Evolutionary conservation across 2,113 vertebrate genomes (phyloP).

Genomic region (Callorhinus ursinus): DNA sequence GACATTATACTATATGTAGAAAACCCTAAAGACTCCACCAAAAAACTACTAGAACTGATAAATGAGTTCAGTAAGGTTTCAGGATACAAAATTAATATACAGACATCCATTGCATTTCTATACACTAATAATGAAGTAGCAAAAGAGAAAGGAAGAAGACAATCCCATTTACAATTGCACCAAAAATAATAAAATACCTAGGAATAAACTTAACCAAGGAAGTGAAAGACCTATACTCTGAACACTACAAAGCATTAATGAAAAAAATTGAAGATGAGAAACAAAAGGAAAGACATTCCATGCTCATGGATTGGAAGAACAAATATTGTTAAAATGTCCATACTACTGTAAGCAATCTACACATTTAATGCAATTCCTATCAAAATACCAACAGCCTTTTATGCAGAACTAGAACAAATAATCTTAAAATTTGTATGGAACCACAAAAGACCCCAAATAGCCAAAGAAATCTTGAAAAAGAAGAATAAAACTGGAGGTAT

Average conservation of each 20-base stretch:
- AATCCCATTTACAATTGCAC: not conserved
- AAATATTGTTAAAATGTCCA: not conserved
- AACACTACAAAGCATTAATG: not conserved
- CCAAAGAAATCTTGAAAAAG: not conserved
- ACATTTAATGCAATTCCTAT: not conserved
- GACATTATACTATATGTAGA: not conserved
- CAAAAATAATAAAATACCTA: not conserved
- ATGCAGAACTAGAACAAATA: not conserved
- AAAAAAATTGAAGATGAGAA: not conserved
- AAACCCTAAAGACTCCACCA: not conserved
- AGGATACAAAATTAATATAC: not conserved
- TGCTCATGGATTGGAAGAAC: not conserved
- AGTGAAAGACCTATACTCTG: not conserved
- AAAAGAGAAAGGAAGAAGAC: not conserved
- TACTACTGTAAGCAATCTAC: not conserved
- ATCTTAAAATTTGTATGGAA: not conserved
- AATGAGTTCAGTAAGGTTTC: not conserved
- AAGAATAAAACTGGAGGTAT: not conserved
- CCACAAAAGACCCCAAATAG: not conserved
- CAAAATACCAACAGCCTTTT: not conserved
- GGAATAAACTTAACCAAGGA: not conserved
- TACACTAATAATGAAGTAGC: not conserved
- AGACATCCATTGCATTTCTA: not conserved
- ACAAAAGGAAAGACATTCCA: not conserved
- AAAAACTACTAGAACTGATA: not conserved